Conservation (phyloP, 2,113 vertebrate species). For the Cavia porcellus region DNA sequence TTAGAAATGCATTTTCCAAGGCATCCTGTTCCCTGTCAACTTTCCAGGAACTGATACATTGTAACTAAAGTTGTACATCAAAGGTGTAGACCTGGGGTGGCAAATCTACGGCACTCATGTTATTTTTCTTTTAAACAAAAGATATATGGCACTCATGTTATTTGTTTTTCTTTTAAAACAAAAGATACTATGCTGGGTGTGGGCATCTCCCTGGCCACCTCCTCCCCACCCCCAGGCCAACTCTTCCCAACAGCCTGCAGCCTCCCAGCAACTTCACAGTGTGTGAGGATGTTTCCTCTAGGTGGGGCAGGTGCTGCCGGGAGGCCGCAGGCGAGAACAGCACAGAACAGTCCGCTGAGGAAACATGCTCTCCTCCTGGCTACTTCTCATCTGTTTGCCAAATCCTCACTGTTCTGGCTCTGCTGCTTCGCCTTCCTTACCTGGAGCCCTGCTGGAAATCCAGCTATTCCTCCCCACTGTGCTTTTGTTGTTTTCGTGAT, state of each 20-base stretch:
- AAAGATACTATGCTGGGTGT: no score
- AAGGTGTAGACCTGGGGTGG: no score
- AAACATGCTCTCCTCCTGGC: not conserved
- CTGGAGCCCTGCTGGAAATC: not conserved
- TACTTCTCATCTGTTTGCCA: not conserved
- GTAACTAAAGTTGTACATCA: not conserved
- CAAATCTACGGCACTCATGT: no score
- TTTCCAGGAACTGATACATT: not conserved
- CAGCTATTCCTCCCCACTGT: not conserved
- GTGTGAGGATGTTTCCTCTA: not conserved
- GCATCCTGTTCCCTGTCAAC: not conserved
- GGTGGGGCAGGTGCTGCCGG: not conserved
- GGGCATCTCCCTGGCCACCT: no score
- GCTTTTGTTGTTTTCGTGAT: not conserved
- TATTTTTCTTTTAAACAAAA: no score
- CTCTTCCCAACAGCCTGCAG: not conserved
- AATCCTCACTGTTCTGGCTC: not conserved
- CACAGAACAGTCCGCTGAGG: not conserved
- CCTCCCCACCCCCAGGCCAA: not conserved
- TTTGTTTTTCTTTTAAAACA: no score
- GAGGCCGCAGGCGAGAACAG: not conserved
- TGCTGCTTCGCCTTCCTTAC: not conserved
- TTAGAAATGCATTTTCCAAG: not conserved
- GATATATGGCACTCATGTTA: no score
- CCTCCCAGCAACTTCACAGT: not conserved